A percentile compares a stretch with the other conserved stretches of the same genome.
Evolutionary conservation across 1,140 invertebrate genomes (phyloP).

Genomic region (Mamestra configurata): DNA sequence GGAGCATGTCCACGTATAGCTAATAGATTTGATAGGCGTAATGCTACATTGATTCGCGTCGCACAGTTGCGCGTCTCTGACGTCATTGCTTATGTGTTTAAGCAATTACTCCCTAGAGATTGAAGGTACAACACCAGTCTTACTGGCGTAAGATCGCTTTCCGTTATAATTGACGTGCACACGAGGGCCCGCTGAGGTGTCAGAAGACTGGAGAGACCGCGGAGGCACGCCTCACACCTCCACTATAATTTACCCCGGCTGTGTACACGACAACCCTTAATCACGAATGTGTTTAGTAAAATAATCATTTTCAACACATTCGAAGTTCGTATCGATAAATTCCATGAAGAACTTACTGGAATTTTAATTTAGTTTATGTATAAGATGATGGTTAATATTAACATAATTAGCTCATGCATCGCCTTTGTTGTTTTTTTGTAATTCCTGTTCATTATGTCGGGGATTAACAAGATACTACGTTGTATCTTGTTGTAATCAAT

Average conservation of each 20-base stretch:
- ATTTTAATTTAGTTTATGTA: neutral
- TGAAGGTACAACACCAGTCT: slow-evolving; percentile 54
- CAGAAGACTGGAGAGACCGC: slow-evolving; percentile 57
- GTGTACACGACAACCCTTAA: slow-evolving; percentile 63
- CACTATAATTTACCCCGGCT: slow-evolving; percentile 67
- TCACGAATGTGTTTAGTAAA: slow-evolving; percentile 66
- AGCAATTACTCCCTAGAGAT: slow-evolving; percentile 66
- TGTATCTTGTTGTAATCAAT: slow-evolving; percentile 47
- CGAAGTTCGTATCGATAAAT: slow-evolving; percentile 18
- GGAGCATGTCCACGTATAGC: slow-evolving; percentile 49
- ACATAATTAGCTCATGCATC: neutral
- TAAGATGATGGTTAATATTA: neutral
- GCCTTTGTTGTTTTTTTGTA: neutral
- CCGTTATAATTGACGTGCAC: slow-evolving; percentile 73
- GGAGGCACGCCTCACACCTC: slow-evolving; percentile 52
- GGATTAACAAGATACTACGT: slow-evolving; percentile 43
- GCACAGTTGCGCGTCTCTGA: slow-evolving; percentile 46
- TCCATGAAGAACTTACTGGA: neutral
- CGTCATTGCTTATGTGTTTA: slow-evolving; percentile 67
- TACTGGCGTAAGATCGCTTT: slow-evolving; percentile 51
- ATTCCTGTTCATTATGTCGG: slow-evolving; percentile 21
- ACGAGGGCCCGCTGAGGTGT: slow-evolving; percentile 63
- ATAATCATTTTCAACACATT: slow-evolving; percentile 64
- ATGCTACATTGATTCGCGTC: slow-evolving; percentile 62
- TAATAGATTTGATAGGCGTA: slow-evolving; percentile 50